phyloP scores from a whole-genome alignment of 2,888 invertebrate species.

The Patella depressa region DNA sequence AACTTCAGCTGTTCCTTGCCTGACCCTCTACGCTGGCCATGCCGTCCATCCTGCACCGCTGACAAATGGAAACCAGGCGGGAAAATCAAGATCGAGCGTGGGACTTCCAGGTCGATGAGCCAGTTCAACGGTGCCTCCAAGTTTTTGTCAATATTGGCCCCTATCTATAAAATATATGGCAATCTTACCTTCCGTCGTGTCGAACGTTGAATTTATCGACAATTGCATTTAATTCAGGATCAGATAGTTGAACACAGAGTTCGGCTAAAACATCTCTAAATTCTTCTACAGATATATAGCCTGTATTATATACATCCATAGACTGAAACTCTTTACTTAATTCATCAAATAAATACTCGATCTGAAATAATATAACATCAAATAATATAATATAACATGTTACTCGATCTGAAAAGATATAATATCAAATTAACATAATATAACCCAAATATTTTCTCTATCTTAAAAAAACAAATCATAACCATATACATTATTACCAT shows the following conservation, averaged over 20 bases:
- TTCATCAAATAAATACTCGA: conserved; percentile 71
- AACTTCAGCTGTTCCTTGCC: too few relatives aligned
- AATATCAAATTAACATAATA: conserved; percentile 67
- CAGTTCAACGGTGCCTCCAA: too few relatives aligned
- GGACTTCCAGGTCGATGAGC: too few relatives aligned
- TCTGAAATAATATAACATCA: conserved; percentile 53
- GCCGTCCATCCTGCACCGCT: too few relatives aligned
- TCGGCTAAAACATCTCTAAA: conserved; percentile 68
- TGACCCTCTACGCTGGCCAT: too few relatives aligned
- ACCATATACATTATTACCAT: neutral
- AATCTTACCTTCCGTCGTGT: conserved; percentile 59
- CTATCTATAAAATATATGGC: neutral
- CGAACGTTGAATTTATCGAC: conserved; percentile 60
- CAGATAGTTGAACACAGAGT: conserved; percentile 67
- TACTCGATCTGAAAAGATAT: conserved; percentile 62
- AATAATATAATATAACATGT: too few relatives aligned
- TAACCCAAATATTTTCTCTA: conserved; percentile 70
- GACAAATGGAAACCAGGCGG: too few relatives aligned
- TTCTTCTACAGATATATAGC: conserved; percentile 65
- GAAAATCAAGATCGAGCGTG: too few relatives aligned
- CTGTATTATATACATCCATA: conserved; percentile 69
- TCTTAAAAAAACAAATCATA: conserved; percentile 19
- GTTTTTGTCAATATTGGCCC: neutral
- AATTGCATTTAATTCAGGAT: conserved; percentile 64
- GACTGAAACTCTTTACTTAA: conserved; percentile 65